Conservation (phyloP, 2,113 vertebrate species). For the Triplophysa tibetana region DNA sequence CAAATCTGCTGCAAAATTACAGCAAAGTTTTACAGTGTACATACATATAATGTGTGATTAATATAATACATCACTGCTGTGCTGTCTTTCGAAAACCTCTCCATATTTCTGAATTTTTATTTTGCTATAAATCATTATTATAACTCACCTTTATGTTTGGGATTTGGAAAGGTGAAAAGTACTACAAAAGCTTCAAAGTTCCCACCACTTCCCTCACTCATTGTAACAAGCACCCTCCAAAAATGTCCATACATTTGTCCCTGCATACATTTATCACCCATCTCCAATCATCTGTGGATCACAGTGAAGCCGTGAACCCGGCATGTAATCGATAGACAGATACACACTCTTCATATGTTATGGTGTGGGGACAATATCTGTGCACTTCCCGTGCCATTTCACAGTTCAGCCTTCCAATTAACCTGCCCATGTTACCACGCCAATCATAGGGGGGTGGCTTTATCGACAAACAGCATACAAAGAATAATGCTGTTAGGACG, state of each 20-base stretch:
- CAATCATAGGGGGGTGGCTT: slow-evolving; percentile 71
- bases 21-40: no score
- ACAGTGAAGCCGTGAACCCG: slow-evolving; percentile 67
- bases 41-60: no score
- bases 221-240: background rate
- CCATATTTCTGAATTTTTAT: no score
- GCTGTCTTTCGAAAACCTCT: no score
- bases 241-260: slow-evolving; percentile 56
- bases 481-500: slow-evolving; percentile 80
- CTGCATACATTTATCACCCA: slow-evolving; percentile 75
- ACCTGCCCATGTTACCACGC: slow-evolving; percentile 78
- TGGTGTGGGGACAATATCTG: slow-evolving; percentile 76
- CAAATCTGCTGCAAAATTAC: no score
- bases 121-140: no score
- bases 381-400: slow-evolving; percentile 77
- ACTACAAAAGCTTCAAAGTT: slow-evolving; percentile 13
- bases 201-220: slow-evolving; percentile 13
- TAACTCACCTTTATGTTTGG: no score
- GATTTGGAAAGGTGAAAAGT: background rate
- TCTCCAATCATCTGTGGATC: slow-evolving; percentile 77
- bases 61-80: no score
- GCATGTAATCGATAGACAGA: slow-evolving; percentile 78
- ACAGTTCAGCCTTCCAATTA: slow-evolving; percentile 83
- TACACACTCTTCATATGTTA: slow-evolving; percentile 76
- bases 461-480: slow-evolving; percentile 80